Evolutionary conservation across 2,888 invertebrate genomes (phyloP), one percentile per base, ranked within the genome.

Genomic region (Parnassius mnemosyne): DNA sequence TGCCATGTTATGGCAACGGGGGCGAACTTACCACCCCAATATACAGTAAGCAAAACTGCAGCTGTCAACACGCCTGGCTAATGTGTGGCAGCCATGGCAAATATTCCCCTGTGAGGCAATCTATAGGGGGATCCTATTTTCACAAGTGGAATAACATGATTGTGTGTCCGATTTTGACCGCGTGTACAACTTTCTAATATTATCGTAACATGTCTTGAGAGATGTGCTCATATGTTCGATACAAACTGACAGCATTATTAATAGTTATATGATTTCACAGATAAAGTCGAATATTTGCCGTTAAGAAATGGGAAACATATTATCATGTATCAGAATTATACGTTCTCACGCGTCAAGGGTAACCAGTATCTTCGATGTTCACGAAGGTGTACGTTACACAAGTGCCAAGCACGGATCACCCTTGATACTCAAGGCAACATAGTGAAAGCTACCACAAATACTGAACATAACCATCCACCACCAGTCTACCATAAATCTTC

Each of bases 391-490:
- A 25, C 60, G 49, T 43, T n/a, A 7, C 53, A 20, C 12, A 34
- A 34, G 34, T 61, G 58, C 49, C 10, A 51, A 10, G 61, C 64
- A 1, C 59, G 59, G 25, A 57, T 66, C n/a, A 61, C 12, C 12
- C 57, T 66, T n/a, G 57, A 64, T 47, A 3, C 53, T 16, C 20
- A 60, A 3, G 58, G 61, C 53, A 53, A 46, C 13, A 54, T 63
- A 10, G 53, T 57, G 1, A 42, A 20, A 25, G 12, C 12, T 51
- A 42, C 65, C 16, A 10, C 46, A 3, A n/a, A 66, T 3, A 65
- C 62, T 0, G 50, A 66, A 2, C 79, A 80, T 59, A 78, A 71
- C 56, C 80, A 80, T 46, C 62, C 53, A 44, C 68, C 70, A 10
- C 72, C 71, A 70, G 62, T 44, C 9, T 74, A 57, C 20, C 46